phyloP scores from a whole-genome alignment of 2,113 vertebrate genomes.

The Sturnus vulgaris region DNA sequence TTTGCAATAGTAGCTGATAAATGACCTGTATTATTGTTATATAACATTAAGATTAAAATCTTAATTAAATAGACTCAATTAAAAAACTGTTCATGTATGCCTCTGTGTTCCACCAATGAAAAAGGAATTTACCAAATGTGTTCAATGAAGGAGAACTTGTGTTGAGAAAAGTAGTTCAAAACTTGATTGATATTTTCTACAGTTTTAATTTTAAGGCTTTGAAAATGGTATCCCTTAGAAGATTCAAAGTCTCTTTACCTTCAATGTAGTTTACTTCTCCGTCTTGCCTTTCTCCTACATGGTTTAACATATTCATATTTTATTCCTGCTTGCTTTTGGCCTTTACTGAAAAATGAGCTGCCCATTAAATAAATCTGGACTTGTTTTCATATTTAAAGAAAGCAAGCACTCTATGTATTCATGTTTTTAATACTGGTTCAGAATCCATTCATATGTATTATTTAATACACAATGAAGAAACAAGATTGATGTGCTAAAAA shows the following conservation, averaged over 20 bases:
- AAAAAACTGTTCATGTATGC: neutral
- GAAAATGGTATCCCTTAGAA: neutral
- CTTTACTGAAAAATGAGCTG: neutral
- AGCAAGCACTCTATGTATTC: neutral
- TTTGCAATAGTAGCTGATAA: neutral
- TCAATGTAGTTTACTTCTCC: neutral
- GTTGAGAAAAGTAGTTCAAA: neutral
- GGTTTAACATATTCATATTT: neutral
- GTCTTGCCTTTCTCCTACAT: neutral
- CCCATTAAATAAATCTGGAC: neutral
- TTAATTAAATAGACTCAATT: slow-evolving; percentile 26
- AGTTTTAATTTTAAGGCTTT: neutral
- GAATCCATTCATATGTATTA: neutral
- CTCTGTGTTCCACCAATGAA: neutral
- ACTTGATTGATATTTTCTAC: neutral
- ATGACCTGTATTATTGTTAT: neutral
- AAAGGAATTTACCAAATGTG: neutral
- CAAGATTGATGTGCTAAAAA: neutral
- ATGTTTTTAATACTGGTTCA: neutral
- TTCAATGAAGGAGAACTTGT: neutral
- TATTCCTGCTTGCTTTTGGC: neutral
- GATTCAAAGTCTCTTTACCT: neutral
- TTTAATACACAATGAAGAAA: neutral
- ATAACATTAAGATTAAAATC: neutral
- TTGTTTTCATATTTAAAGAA: neutral